Conservation (phyloP, 2,797 vertebrate species). For the Nannoperca obscura region DNA sequence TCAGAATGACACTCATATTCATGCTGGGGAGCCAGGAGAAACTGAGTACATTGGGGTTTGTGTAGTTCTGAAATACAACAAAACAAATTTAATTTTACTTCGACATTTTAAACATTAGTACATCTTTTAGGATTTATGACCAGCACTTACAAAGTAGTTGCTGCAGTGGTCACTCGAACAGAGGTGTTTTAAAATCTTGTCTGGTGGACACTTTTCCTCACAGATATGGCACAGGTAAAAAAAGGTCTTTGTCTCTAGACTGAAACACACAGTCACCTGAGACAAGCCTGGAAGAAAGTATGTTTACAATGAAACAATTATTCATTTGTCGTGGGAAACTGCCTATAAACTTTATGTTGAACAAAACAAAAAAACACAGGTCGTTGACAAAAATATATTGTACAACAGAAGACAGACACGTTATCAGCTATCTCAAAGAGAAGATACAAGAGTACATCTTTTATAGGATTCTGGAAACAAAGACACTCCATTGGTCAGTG, state of each 20-base stretch:
- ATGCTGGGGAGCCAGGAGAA: constrained; percentile 65
- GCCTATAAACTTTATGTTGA: no score
- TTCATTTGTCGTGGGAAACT: no score
- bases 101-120: not conserved
- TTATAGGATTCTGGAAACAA: no score
- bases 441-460: no score
- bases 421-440: no score
- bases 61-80: constrained; percentile 61
- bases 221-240: constrained; percentile 81
- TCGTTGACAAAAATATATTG: no score
- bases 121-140: not conserved
- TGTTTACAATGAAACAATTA: not conserved
- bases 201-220: constrained; percentile 10
- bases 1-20: not conserved
- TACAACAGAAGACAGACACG: no score
- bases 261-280: constrained; percentile 68
- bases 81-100: not conserved
- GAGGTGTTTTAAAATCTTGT: constrained; percentile 32
- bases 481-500: no score
- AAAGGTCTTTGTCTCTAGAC: fast-evolving
- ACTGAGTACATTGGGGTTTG: constrained; percentile 58
- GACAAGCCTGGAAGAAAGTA: constrained; percentile 66
- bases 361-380: no score
- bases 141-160: constrained; percentile 73
- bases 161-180: constrained; percentile 41